A percentile compares a stretch with the other conserved stretches of the same genome.
phyloP scores from a whole-genome alignment of 2,113 vertebrate genomes.

The Prietella phreatophila region DNA sequence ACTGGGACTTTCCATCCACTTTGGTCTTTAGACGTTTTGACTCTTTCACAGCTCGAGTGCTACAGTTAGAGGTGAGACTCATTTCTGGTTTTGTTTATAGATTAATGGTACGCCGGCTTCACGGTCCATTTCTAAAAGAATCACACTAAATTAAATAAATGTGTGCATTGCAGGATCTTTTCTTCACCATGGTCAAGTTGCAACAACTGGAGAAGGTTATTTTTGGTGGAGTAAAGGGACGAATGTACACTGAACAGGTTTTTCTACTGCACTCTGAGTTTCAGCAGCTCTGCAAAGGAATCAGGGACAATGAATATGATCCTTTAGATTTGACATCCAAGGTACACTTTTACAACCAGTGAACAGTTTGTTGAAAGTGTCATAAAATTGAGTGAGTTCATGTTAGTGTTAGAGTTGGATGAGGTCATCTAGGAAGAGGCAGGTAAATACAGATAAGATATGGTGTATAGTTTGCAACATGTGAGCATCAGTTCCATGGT shows the following conservation, averaged over 20 bases:
- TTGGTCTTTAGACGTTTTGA: slow-evolving; percentile 76
- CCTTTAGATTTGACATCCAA: slow-evolving; percentile 64
- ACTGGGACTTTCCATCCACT: slow-evolving; percentile 78
- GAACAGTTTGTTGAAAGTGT: background rate
- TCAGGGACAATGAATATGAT: slow-evolving; percentile 67
- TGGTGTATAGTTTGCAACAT: background rate
- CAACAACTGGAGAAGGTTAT: slow-evolving; percentile 80
- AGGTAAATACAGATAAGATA: background rate
- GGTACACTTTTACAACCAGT: slow-evolving; percentile 57
- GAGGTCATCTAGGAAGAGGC: background rate
- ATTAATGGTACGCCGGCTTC: background rate
- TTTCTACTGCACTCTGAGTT: slow-evolving; percentile 69
- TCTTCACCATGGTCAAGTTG: slow-evolving; percentile 73
- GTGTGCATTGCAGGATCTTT: slow-evolving; percentile 68
- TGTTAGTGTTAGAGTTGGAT: background rate
- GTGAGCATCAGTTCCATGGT: background rate
- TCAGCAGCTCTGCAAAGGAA: slow-evolving; percentile 65
- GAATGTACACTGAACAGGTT: slow-evolving; percentile 70
- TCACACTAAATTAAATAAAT: background rate
- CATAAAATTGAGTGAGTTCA: background rate
- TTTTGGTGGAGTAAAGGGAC: slow-evolving; percentile 73
- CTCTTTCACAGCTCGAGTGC: slow-evolving; percentile 70
- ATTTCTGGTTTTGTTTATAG: background rate
- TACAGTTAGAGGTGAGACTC: slow-evolving; percentile 74
- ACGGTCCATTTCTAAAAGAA: background rate